Conservation (phyloP, 1,140 invertebrate genomes). For the Euglossa dilemma region DNA sequence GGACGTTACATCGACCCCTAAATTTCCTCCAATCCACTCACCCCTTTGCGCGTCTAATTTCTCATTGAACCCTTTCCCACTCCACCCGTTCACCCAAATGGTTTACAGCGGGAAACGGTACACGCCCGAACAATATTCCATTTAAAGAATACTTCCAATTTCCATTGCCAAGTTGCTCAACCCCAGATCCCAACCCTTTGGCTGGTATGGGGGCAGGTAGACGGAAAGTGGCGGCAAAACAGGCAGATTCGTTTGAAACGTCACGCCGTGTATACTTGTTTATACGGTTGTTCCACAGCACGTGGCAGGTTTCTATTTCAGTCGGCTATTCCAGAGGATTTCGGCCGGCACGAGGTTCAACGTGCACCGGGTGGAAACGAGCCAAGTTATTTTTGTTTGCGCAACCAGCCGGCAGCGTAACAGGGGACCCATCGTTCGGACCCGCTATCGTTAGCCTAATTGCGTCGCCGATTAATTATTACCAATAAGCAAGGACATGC, state of each 20-base stretch:
- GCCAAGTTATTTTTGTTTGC: constrained; percentile 37
- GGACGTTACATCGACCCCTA: too few relatives aligned
- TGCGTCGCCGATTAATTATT: constrained; percentile 28
- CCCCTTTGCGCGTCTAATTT: background rate
- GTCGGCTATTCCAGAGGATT: constrained; percentile 17
- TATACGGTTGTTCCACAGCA: constrained; percentile 33
- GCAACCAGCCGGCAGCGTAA: background rate
- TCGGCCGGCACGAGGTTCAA: background rate
- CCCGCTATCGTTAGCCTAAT: constrained; percentile 22
- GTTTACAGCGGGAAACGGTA: background rate
- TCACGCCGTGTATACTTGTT: constrained; percentile 22
- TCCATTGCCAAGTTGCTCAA: background rate
- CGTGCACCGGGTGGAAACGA: constrained; percentile 33
- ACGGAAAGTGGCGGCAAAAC: background rate
- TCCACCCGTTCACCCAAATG: background rate
- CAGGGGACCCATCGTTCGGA: background rate
- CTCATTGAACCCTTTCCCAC: background rate
- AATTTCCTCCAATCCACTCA: too few relatives aligned
- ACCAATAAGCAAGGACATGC: background rate
- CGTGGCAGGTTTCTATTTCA: constrained; percentile 36
- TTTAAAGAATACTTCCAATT: background rate
- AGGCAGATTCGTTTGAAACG: constrained; percentile 21
- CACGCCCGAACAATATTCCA: background rate
- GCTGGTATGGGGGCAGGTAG: background rate
- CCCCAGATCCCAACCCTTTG: background rate